phyloP scores from a whole-genome alignment of 2,113 vertebrate genomes.

The Tyto alba region DNA sequence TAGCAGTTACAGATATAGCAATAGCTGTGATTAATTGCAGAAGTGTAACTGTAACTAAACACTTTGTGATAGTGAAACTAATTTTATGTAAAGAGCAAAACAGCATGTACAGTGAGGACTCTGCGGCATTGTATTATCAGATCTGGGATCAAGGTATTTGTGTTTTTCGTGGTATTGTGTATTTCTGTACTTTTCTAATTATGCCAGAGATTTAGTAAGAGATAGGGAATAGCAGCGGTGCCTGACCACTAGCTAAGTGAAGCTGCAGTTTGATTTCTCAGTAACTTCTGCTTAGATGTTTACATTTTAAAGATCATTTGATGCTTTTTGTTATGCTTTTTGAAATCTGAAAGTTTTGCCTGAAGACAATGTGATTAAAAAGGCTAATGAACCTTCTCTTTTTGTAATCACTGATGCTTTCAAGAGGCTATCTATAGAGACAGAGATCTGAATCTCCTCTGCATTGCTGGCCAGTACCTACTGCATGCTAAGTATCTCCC shows the following conservation, averaged over 20 bases:
- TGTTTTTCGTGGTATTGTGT: not conserved
- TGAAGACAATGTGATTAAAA: not conserved
- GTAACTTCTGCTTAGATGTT: not conserved
- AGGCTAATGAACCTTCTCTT: not conserved
- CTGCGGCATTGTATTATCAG: not conserved
- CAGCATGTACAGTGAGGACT: not conserved
- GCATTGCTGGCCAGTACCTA: not conserved
- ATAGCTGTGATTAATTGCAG: slow-evolving; percentile 1
- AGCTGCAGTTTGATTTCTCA: not conserved
- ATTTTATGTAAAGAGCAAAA: not conserved
- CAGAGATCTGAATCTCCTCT: not conserved
- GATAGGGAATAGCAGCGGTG: not conserved
- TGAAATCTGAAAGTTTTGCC: not conserved
- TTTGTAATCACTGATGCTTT: not conserved
- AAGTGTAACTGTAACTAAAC: not conserved
- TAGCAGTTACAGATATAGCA: not conserved
- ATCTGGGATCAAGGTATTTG: not conserved
- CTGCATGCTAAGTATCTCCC: not conserved
- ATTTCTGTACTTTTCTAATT: slow-evolving; percentile 14
- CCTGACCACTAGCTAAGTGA: not conserved
- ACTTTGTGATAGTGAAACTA: not conserved
- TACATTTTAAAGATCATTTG: not conserved
- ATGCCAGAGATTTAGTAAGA: not conserved
- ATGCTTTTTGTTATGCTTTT: not conserved
- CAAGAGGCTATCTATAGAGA: not conserved